Evolutionary conservation across 2,888 invertebrate species (phyloP).

Genomic region (Drosophila heteroneura): DNA sequence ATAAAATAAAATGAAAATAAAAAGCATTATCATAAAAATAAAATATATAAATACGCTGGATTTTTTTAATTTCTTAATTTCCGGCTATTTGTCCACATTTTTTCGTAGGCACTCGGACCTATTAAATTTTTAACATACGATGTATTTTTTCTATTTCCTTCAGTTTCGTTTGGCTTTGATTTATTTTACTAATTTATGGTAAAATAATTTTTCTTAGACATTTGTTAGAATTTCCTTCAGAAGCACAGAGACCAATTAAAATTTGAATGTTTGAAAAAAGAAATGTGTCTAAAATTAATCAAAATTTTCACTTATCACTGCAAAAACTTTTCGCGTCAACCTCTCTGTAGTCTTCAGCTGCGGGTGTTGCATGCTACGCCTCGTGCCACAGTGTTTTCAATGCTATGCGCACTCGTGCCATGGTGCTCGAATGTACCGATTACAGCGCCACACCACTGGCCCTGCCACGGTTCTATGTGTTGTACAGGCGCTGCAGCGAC

Average conservation of each 20-base stretch:
- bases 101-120: background rate
- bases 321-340: slow-evolving; percentile 22
- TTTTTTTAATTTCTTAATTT: too few relatives aligned
- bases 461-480: slow-evolving; percentile 4
- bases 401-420: slow-evolving; percentile 55
- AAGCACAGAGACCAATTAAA: too few relatives aligned
- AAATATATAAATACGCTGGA: background rate
- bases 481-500: slow-evolving; percentile 54
- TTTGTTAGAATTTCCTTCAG: background rate
- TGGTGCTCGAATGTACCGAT: slow-evolving; percentile 62
- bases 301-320: background rate
- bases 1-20: background rate
- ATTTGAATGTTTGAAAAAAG: background rate
- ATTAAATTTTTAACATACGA: background rate
- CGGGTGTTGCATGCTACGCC: slow-evolving; percentile 51
- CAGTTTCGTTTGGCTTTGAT: background rate
- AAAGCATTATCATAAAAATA: background rate
- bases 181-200: background rate
- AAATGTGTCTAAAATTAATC: background rate
- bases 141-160: background rate
- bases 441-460: slow-evolving; percentile 29
- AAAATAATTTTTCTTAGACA: background rate
- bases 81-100: too few relatives aligned
- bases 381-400: slow-evolving; percentile 10
- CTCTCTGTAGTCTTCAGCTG: slow-evolving; percentile 41